Evolutionary conservation across 1,140 invertebrate genomes (phyloP).

Genomic region (Myzus persicae): DNA sequence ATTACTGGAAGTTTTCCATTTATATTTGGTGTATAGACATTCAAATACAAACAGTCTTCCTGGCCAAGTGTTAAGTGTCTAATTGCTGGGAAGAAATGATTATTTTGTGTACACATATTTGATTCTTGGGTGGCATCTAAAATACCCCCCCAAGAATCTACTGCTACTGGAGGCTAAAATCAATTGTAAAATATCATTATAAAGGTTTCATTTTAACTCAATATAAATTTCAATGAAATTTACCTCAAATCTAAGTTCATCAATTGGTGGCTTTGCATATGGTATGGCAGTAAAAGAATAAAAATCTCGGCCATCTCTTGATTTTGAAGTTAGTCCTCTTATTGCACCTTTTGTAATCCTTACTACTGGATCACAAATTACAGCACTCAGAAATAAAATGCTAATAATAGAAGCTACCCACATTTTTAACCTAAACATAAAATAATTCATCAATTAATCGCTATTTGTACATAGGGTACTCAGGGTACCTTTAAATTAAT

Average conservation of each 20-base stretch:
- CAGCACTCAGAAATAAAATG: not conserved
- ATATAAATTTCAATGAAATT: not conserved
- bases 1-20: constrained; percentile 67
- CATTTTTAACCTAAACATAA: constrained; percentile 21
- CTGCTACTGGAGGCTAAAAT: constrained; percentile 55
- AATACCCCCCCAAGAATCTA: constrained; percentile 52
- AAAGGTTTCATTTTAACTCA: not conserved
- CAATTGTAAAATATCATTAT: not conserved
- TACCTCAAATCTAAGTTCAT: constrained; percentile 65
- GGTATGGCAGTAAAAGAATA: constrained; percentile 66
- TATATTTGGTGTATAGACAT: constrained; percentile 56
- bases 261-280: constrained; percentile 66
- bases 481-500: too few relatives aligned
- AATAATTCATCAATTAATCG: not conserved
- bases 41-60: constrained; percentile 60
- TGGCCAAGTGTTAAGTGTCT: constrained; percentile 5
- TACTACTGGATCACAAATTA: constrained; percentile 16
- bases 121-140: constrained; percentile 57
- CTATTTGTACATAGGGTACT: not conserved
- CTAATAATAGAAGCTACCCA: not conserved
- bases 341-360: constrained; percentile 56
- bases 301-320: constrained; percentile 60
- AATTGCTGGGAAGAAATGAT: not conserved
- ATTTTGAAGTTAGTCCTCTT: constrained; percentile 52
- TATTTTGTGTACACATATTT: constrained; percentile 54